Evolutionary conservation across 2,113 vertebrate genomes (phyloP), one percentile per base, ranked within the genome.

Genomic region (Hoplias malabaricus): DNA sequence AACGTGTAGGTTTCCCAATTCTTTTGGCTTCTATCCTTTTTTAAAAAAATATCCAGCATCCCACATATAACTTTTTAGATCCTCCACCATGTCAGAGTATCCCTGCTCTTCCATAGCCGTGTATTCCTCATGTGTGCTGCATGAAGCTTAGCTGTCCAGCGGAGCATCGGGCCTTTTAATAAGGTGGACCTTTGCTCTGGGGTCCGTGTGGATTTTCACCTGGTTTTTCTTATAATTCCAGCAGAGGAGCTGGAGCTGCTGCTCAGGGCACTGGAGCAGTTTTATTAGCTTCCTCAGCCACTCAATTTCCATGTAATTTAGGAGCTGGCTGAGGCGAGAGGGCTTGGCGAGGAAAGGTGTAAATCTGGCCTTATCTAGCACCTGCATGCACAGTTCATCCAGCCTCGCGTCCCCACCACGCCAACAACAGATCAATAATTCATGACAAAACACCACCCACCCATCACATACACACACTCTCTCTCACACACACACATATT

Each of bases 401-500:
- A 33, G 29, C 13, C 57, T 56, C 57, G 4, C 91, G 87, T 88
- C 89, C 85, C 85, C 86, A 89, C 86, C 79, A 87, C 75, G 89
- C 89, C 89, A 92, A 90, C 90, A 91, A 91, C 88, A 91, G 88
- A 93, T 92, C 91, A 90, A 91, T 92, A 92, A 93, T 92, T 93
- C 91, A 92, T 92, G 87, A 87, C 89, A 89, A 90, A 87, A 88
- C 88, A 88, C 80, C 85, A 85, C 85, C 84, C 86, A 84, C 87
- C 85, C 74, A 57, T 67, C 63, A 69, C 74, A 40, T 21, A 56
- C 21, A 59, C 36, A 72, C 50, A 57, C 69, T 56, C 48, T 29
- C 73, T 27, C 73, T 19, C 23, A 33, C 67, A 38, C 36, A 50
- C 25, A 42, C 25, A 56, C 75, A 46, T 65, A 56, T 19, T 27